Evolutionary conservation across 2,113 vertebrate species (phyloP).

Genomic region (Spea multiplicata): DNA sequence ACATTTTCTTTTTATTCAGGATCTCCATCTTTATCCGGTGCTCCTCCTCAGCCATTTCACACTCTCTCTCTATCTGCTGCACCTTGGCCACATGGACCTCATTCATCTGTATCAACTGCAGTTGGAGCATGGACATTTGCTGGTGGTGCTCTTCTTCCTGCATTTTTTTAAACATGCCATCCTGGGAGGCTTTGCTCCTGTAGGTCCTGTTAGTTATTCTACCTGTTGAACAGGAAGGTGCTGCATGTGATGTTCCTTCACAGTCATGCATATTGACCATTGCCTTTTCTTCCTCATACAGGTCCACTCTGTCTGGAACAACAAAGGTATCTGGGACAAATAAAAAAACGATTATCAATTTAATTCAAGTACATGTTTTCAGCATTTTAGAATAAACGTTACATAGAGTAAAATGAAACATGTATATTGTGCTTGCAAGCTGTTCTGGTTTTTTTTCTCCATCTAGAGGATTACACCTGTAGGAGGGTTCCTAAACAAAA

Average conservation of each 20-base stretch:
- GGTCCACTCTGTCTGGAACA: conserved; percentile 70
- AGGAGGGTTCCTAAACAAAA: no score
- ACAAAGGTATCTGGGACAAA: conserved; percentile 66
- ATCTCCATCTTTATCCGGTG: conserved; percentile 81
- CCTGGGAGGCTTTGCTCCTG: conserved; percentile 73
- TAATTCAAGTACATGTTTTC: no score
- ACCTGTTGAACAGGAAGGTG: conserved; percentile 72
- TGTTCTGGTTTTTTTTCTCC: no score
- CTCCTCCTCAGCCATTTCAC: conserved; percentile 79
- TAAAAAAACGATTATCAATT: conserved; percentile 28
- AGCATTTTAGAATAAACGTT: no score
- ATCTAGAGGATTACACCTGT: no score
- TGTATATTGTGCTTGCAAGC: no score
- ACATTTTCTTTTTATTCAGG: conserved; percentile 83
- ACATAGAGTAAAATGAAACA: no score
- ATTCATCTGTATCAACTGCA: conserved; percentile 79
- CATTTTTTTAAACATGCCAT: conserved; percentile 77
- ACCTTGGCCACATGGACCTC: conserved; percentile 80
- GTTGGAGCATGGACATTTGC: conserved; percentile 77
- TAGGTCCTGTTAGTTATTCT: conserved; percentile 76
- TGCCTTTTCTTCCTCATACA: conserved; percentile 74
- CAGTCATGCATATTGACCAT: conserved; percentile 73
- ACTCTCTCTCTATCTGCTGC: conserved; percentile 77
- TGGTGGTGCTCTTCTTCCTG: conserved; percentile 78
- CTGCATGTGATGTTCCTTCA: conserved; percentile 71